phyloP scores from a whole-genome alignment of 2,888 invertebrate species.

The Nezara viridula region DNA sequence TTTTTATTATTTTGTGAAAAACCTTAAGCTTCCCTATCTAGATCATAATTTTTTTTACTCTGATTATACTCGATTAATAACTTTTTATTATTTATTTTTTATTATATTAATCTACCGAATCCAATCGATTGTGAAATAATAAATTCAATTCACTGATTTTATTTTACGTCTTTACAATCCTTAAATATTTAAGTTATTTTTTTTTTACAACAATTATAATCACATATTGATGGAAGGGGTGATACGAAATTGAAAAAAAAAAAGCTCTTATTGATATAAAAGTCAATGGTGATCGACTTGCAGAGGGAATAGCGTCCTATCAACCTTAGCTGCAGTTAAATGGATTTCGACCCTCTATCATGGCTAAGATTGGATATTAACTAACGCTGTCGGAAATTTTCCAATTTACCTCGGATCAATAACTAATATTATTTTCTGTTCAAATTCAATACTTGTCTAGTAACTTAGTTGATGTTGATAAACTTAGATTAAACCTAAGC shows the following conservation, averaged over 20 bases:
- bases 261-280: background rate
- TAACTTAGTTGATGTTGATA: background rate
- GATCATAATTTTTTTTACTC: too few species aligned
- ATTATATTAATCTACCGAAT: too few species aligned
- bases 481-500: background rate
- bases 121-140: too few species aligned
- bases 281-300: background rate
- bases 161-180: too few species aligned
- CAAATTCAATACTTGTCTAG: background rate
- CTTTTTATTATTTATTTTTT: too few species aligned
- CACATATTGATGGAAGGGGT: background rate
- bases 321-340: slow-evolving; percentile 35
- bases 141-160: too few species aligned
- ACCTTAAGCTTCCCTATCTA: too few species aligned
- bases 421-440: slow-evolving; percentile 34
- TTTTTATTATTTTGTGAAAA: too few species aligned
- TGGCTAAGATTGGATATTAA: slow-evolving; percentile 36
- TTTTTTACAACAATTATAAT: background rate
- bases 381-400: slow-evolving; percentile 39
- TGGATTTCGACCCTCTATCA: slow-evolving; percentile 23
- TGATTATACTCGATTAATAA: too few species aligned
- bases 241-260: background rate
- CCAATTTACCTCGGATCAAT: slow-evolving; percentile 29
- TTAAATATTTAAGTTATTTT: too few species aligned
- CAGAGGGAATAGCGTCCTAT: background rate